phyloP scores from a whole-genome alignment of 1,140 invertebrate genomes.

The Drosophila miranda region DNA sequence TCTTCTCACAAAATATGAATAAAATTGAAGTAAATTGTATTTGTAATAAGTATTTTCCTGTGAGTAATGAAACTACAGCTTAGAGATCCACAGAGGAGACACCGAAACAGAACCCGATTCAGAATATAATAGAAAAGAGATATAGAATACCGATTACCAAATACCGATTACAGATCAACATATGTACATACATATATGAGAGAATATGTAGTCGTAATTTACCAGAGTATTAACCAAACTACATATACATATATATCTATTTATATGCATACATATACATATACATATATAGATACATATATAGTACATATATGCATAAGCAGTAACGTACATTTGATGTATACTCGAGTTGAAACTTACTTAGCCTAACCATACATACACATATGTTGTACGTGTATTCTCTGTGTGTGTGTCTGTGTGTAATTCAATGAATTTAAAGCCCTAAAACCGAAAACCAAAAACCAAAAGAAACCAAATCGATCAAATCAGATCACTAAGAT shows the following conservation, averaged over 20 bases:
- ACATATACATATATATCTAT: conserved; percentile 37
- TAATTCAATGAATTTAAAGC: conserved; percentile 38
- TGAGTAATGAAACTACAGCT: conserved; percentile 25
- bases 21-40: conserved; percentile 22
- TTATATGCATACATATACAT: conserved; percentile 37
- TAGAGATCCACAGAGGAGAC: background rate
- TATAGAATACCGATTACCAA: conserved; percentile 17
- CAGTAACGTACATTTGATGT: conserved; percentile 36
- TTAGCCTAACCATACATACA: conserved; percentile 29
- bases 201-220: conserved; percentile 32
- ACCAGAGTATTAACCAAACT: conserved; percentile 54
- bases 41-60: conserved; percentile 47
- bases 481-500: background rate
- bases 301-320: conserved; percentile 11
- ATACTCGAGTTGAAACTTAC: conserved; percentile 45
- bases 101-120: conserved; percentile 13
- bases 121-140: background rate
- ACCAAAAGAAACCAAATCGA: background rate
- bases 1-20: conserved; percentile 38
- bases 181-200: conserved; percentile 36
- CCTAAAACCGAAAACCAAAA: background rate
- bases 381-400: conserved; percentile 42
- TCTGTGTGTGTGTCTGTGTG: conserved; percentile 25
- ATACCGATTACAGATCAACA: conserved; percentile 15
- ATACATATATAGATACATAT: conserved; percentile 26